Percentiles rank a stretch among this genome's conserved stretches.
These are phyloP conservation scores for Myrmophylax atrothorax DNA, from an alignment of 2,113 vertebrate genomes.

Conservation along the genomic window DNA sequence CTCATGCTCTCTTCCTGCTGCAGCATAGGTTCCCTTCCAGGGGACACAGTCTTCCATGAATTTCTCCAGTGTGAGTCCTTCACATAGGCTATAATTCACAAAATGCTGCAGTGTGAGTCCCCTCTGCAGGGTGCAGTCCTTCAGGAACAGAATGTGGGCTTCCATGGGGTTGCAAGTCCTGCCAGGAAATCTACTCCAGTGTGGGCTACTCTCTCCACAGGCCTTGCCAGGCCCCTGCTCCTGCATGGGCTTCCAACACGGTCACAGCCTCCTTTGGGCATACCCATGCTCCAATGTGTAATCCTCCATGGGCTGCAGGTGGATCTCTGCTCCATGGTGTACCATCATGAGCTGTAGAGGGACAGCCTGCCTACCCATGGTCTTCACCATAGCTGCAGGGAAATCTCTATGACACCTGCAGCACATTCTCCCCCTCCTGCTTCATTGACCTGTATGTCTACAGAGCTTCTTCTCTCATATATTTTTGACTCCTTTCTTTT, in stretches of 20 bases:
- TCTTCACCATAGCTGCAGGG: background rate
- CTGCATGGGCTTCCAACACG: rapidly evolving
- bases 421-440: background rate
- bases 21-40: background rate
- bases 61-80: background rate
- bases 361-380: background rate
- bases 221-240: background rate
- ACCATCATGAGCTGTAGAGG: background rate
- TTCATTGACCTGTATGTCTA: background rate
- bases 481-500: background rate
- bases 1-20: background rate
- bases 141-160: rapidly evolving
- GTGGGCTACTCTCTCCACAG: background rate
- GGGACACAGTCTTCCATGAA: background rate
- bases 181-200: background rate
- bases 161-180: background rate
- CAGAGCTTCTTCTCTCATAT: background rate
- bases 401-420: background rate
- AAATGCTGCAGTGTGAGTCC: background rate
- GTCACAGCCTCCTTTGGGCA: background rate
- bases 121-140: background rate
- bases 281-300: background rate
- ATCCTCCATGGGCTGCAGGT: background rate
- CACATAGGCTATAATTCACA: background rate
- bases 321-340: background rate